Evolutionary conservation across 2,113 vertebrate genomes (phyloP).

Genomic region (Eclectus roratus): DNA sequence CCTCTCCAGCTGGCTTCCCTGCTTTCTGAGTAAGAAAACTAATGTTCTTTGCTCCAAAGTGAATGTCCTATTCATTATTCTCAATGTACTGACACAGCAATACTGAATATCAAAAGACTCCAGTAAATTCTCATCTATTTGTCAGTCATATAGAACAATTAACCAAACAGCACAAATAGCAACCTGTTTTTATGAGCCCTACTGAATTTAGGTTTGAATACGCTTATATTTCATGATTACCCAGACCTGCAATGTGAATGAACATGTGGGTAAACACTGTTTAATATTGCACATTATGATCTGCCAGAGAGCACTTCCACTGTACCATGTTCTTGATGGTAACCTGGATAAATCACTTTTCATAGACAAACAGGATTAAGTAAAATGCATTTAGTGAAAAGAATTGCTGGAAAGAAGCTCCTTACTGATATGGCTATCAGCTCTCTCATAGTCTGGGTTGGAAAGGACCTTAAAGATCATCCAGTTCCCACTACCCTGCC

Average conservation of each 20-base stretch:
- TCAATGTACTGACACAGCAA: slow-evolving; percentile 24
- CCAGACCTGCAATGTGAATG: not conserved
- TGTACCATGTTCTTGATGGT: not conserved
- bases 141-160: slow-evolving; percentile 16
- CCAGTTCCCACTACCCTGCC: not conserved
- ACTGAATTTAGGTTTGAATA: not conserved
- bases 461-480: not conserved
- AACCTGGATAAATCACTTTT: not conserved
- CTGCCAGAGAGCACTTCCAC: not conserved
- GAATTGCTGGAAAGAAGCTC: not conserved
- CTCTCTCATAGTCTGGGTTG: not conserved
- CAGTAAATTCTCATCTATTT: slow-evolving; percentile 26
- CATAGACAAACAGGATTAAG: not conserved
- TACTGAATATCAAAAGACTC: not conserved
- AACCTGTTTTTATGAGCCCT: not conserved
- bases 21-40: slow-evolving; percentile 26
- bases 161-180: not conserved
- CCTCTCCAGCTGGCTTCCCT: slow-evolving; percentile 32
- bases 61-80: slow-evolving; percentile 41
- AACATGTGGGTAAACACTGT: not conserved
- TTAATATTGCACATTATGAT: not conserved
- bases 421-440: not conserved
- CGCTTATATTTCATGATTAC: not conserved
- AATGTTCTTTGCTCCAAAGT: slow-evolving; percentile 13
- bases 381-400: not conserved